These are phyloP conservation scores for Auanema freiburgensis DNA, from an alignment of 2,888 invertebrate species.

Conservation along the genomic window DNA sequence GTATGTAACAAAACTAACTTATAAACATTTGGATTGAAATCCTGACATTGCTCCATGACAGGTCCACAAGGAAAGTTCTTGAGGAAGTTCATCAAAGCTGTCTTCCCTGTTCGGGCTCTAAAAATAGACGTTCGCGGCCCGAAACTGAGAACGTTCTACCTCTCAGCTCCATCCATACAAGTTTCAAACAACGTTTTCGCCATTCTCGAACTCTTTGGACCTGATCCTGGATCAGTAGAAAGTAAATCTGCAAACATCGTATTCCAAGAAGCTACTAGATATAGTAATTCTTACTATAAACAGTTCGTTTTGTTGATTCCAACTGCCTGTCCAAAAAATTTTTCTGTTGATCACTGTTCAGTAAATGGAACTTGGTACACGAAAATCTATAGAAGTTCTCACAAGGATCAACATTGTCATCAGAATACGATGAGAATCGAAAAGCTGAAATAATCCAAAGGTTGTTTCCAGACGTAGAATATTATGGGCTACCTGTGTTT, in stretches of 20 bases:
- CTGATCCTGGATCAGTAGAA: slow-evolving; percentile 17
- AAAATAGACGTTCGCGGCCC: neutral
- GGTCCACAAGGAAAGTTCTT: slow-evolving; percentile 51
- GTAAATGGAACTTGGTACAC: slow-evolving; percentile 38
- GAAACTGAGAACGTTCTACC: slow-evolving; percentile 8
- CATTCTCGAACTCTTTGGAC: slow-evolving; percentile 24
- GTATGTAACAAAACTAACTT: slow-evolving; percentile 20
- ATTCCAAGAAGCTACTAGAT: neutral
- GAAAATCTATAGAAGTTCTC: slow-evolving; percentile 48
- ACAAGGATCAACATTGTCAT: slow-evolving; percentile 40
- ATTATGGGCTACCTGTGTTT: slow-evolving; percentile 46
- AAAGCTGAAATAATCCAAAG: slow-evolving; percentile 31
- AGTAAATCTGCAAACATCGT: slow-evolving; percentile 12
- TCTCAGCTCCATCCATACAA: slow-evolving; percentile 36
- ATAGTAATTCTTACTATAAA: slow-evolving; percentile 21
- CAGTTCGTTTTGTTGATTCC: slow-evolving; percentile 26
- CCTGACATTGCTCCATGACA: slow-evolving; percentile 38
- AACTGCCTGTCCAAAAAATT: slow-evolving; percentile 32
- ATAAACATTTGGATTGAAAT: slow-evolving; percentile 40
- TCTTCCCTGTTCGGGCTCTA: slow-evolving; percentile 29
- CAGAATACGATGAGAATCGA: slow-evolving; percentile 40
- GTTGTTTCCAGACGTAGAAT: too few species aligned
- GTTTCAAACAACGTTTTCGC: slow-evolving; percentile 26
- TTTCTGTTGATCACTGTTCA: slow-evolving; percentile 28
- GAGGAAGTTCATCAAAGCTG: slow-evolving; percentile 35